Evolutionary conservation across 1,140 invertebrate genomes (phyloP), one percentile per base, ranked within the genome.

Genomic region (Vanessa tameamea): DNA sequence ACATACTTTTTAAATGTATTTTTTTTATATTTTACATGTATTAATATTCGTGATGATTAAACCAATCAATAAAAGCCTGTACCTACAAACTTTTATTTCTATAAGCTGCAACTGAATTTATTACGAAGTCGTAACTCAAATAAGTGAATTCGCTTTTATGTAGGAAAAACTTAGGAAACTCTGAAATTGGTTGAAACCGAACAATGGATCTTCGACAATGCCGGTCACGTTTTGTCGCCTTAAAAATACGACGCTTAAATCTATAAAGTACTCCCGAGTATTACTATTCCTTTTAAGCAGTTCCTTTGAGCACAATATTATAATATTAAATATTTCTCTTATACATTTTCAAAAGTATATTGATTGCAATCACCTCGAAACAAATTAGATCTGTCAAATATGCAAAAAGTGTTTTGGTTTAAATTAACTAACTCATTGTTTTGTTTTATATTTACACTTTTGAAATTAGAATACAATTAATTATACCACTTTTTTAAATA

Each of bases 181-280:
- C 79, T 84, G 81, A 82, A 86, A 89, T 80, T 88, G 85, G 80
- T 85, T 86, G 82, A 84, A 87, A 88, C 84, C 84, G 87, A 90
- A 92, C 90, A 92, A 92, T 90, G 87, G 83, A 6, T 66, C 55
- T 76, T 85, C 78, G 47, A 69, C 74, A 71, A 92, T 88, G 85
- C 90, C 59, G 84, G 85, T 87, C 90, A 92, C 90, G 90, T 90
- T 82, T 86, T 83, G 84, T 87, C 90, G 90, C 90, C 90, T 92
- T 92, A 90, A 92, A 92, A 92, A 90, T 89, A 88, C 86, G 84
- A 81, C 86, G 86, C 84, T 90, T 90, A 90, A 92, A 90, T 89
- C 90, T 84, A 90, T 90, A 90, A 90, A 90, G 87, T 88, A 90
- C 86, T 85, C 81, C 73, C 83, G 53, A 89, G 90, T 89, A 90